Evolutionary conservation across 1,140 invertebrate species (phyloP).

Genomic region (Oryzaephilus surinamensis): DNA sequence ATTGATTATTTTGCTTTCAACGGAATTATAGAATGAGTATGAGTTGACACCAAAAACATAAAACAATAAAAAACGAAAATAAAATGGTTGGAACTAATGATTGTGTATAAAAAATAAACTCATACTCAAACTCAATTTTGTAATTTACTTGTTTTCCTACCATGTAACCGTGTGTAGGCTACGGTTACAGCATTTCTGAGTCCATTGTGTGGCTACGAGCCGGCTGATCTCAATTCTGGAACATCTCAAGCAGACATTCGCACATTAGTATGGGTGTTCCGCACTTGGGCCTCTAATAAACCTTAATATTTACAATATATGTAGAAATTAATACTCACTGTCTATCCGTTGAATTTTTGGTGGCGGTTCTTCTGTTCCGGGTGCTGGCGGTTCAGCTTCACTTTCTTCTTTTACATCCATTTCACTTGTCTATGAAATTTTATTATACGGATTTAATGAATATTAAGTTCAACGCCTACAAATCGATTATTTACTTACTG

Average conservation of each 20-base stretch:
- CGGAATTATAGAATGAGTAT: conserved; percentile 16
- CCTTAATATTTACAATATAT: conserved; percentile 12
- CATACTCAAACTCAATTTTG: conserved; percentile 19
- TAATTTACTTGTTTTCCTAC: conserved; percentile 28
- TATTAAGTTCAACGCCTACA: conserved; percentile 1
- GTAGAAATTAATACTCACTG: conserved; percentile 24
- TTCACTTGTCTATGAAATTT: conserved; percentile 1
- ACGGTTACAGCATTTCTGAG: conserved; percentile 31
- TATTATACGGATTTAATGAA: not conserved
- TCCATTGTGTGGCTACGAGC: conserved; percentile 23
- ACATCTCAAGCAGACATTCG: conserved; percentile 37
- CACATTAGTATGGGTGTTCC: conserved; percentile 30
- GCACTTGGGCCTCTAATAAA: conserved; percentile 18
- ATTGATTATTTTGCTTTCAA: conserved; percentile 5
- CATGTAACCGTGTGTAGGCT: conserved; percentile 31
- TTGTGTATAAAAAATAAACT: conserved; percentile 9
- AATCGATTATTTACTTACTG: conserved; percentile 4
- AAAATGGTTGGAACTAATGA: not conserved
- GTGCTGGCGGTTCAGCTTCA: conserved; percentile 29
- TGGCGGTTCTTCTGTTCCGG: conserved; percentile 31
- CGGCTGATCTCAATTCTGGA: conserved; percentile 34
- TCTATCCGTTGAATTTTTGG: conserved; percentile 17
- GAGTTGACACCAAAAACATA: too few relatives aligned
- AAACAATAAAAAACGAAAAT: too few relatives aligned
- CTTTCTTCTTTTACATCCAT: conserved; percentile 9